phyloP scores from a whole-genome alignment of 2,797 vertebrate genomes.

The Meda fulgida region DNA sequence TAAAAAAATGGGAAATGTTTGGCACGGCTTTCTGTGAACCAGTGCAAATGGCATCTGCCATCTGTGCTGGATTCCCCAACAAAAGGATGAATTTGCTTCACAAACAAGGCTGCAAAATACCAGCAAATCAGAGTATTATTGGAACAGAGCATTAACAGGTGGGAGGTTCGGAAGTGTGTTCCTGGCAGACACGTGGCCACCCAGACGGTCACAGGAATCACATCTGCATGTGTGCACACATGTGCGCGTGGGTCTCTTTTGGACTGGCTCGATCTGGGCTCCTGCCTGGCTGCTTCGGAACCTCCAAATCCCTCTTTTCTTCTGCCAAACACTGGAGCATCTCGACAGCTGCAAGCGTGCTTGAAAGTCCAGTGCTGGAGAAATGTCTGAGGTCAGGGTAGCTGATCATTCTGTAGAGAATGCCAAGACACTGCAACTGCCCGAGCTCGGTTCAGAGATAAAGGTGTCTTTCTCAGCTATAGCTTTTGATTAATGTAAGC shows the following conservation, averaged over 20 bases:
- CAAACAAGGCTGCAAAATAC: constrained; percentile 22
- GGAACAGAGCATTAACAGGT: constrained; percentile 18
- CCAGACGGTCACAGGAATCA: constrained; percentile 2
- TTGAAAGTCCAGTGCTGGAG: constrained; percentile 11
- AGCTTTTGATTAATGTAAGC: not conserved
- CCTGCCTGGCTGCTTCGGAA: constrained; percentile 2
- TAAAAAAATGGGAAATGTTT: constrained; percentile 3
- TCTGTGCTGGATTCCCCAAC: constrained; percentile 28
- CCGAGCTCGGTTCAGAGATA: not conserved
- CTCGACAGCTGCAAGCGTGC: constrained; percentile 21
- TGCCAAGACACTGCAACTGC: constrained; percentile 12
- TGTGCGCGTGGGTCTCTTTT: not conserved
- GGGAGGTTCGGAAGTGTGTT: not conserved
- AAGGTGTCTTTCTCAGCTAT: not conserved
- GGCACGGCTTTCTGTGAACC: not conserved
- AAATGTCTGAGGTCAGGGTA: constrained; percentile 28
- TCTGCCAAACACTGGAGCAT: constrained; percentile 32
- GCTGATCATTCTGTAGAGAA: constrained; percentile 3
- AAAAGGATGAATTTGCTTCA: constrained; percentile 25
- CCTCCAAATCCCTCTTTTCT: constrained; percentile 14
- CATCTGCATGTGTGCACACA: constrained; percentile 22
- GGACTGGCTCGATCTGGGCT: constrained; percentile 13
- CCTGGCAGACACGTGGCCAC: constrained; percentile 12
- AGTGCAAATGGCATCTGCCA: not conserved
- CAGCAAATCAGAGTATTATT: constrained; percentile 22